Evolutionary conservation across 2,888 invertebrate genomes (phyloP), one percentile per base, ranked within the genome.

Genomic region (Bimastos eiseni): DNA sequence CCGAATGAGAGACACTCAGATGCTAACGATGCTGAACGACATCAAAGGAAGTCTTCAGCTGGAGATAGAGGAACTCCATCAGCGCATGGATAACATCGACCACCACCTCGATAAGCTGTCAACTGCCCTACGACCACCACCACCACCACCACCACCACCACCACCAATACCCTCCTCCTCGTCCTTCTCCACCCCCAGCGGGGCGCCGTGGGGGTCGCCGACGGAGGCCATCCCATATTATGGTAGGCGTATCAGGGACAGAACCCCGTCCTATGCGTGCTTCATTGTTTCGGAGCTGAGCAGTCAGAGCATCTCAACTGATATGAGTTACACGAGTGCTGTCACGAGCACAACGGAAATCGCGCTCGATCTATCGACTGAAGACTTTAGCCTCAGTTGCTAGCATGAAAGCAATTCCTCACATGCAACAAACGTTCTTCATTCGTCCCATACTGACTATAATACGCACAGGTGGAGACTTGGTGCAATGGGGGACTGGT

Each of bases 1-100:
- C 33, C 55, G 15, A 34, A 24, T 21, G 37, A 89, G 41, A 38
- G 70, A 88, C 37, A 83, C 86, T 21, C 89, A n/a, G 34, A 33
- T 91, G 84, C 33, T 91, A n/a, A 24, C 37, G 34, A 90, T 86
- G 41, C 37, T 91, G 36, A 91, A 84, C 36, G 70, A 84, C 34
- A 91, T 91, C 88, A 91, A 49, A 30, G 38, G 34, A 13, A 90
- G 89, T 19, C 89, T 91, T 36, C 83, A 91, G 24, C 34, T 90
- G 30, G 91, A 91, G 38, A 90, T 91, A 13, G 90, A 84, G 37
- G 55, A 44, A n/a, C 88, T 91, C 37, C 89, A 91, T 41, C 89
- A 90, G 55, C 89, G 91, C 55, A 91, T 91, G 91, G 91, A 91
- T 36, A 84, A 44, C 84, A 91, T 91, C 36, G 91, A 91, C 49